These are phyloP conservation scores for Psittacula derbiana DNA, from an alignment of 2,797 vertebrate species.

Conservation along the genomic window DNA sequence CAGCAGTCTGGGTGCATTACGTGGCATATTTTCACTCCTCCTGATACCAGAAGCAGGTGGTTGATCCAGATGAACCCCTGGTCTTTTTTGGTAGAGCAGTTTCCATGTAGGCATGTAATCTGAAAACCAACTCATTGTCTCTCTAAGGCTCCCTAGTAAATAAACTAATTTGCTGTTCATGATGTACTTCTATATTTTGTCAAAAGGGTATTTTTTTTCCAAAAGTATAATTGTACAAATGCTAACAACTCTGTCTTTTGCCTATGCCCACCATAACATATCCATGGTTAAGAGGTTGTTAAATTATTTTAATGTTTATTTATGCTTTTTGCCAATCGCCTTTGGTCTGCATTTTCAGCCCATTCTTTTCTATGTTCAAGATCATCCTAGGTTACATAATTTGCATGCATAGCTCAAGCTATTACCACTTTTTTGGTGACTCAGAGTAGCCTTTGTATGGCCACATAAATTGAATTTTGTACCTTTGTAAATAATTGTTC, in stretches of 20 bases:
- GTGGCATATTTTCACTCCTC: neutral
- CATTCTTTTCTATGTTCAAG: neutral
- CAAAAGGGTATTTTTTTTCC: neutral
- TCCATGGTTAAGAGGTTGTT: neutral
- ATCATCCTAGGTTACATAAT: neutral
- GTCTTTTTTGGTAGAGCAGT: neutral
- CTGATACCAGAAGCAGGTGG: neutral
- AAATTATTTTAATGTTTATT: neutral
- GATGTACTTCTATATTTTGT: neutral
- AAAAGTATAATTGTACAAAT: neutral
- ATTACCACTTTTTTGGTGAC: neutral
- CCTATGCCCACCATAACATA: neutral
- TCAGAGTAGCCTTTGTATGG: neutral
- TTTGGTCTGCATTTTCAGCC: neutral
- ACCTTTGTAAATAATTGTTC: neutral
- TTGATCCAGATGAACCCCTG: neutral
- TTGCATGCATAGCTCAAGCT: neutral
- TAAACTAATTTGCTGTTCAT: neutral
- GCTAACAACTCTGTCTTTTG: neutral
- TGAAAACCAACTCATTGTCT: neutral
- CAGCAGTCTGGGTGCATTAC: neutral
- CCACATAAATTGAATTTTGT: neutral
- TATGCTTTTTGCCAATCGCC: neutral
- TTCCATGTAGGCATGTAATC: neutral
- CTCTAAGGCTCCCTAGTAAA: neutral